These are phyloP conservation scores for Ailuropoda melanoleuca DNA, from an alignment of 2,113 vertebrate species.

Conservation along the genomic window DNA sequence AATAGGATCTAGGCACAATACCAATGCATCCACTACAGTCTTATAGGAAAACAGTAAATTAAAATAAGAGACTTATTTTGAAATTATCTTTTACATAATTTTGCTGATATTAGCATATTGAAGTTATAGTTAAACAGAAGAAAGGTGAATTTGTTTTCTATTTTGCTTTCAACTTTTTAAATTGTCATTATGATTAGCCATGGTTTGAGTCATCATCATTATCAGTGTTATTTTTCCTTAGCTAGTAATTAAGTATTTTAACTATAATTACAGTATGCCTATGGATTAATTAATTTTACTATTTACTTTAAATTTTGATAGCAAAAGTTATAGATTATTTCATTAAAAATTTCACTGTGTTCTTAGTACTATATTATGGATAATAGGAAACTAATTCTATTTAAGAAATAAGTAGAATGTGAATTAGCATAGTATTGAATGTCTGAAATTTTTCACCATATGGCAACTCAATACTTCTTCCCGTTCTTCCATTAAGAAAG, in stretches of 20 bases:
- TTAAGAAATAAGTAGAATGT: background rate
- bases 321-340: background rate
- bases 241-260: background rate
- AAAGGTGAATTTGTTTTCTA: background rate
- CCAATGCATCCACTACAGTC: background rate
- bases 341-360: background rate
- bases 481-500: background rate
- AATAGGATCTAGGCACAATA: background rate
- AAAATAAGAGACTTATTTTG: background rate
- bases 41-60: background rate
- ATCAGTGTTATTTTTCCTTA: background rate
- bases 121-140: background rate
- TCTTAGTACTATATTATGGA: background rate
- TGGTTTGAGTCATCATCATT: background rate
- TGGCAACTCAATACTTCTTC: background rate
- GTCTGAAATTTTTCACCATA: background rate
- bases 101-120: background rate
- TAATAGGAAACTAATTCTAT: background rate
- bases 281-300: background rate
- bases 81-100: background rate
- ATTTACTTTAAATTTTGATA: background rate
- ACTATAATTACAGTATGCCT: background rate
- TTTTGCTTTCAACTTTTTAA: background rate
- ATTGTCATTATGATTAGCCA: background rate
- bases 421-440: background rate